These are phyloP conservation scores for Oligia latruncula DNA, from an alignment of 2,888 invertebrate genomes.

Conservation along the genomic window DNA sequence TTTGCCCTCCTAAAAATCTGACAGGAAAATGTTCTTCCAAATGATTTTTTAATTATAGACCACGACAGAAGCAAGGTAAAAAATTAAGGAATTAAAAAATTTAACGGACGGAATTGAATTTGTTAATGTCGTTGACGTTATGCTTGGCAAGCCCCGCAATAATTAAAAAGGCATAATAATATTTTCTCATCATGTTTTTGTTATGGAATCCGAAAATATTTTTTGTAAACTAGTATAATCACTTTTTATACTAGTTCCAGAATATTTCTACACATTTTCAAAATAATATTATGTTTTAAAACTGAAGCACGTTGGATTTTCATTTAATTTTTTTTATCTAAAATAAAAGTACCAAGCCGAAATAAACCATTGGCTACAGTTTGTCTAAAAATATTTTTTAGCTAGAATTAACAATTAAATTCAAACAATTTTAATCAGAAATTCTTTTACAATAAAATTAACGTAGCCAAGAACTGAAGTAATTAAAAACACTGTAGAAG, in stretches of 20 bases:
- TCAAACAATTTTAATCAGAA: not conserved
- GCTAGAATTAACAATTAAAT: not conserved
- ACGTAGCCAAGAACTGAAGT: not conserved
- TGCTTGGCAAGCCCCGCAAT: conserved; percentile 7
- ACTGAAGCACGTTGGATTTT: not conserved
- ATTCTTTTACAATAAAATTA: not conserved
- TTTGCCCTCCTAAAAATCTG: conserved; percentile 20
- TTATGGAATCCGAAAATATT: not conserved
- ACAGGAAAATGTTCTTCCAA: conserved; percentile 13
- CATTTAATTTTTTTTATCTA: not conserved
- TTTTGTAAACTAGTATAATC: not conserved
- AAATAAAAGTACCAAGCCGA: not conserved
- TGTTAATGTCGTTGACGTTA: conserved; percentile 28
- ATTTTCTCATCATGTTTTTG: not conserved
- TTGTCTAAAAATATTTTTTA: not conserved
- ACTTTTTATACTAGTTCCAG: too few relatives aligned
- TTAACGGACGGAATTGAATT: conserved; percentile 42
- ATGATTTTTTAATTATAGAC: conserved; percentile 24
- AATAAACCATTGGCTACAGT: not conserved
- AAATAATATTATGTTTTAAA: not conserved
- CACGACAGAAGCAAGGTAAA: conserved; percentile 22
- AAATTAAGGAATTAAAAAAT: conserved; percentile 51
- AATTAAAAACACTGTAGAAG: not conserved
- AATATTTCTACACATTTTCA: not conserved
- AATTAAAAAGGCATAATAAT: conserved; percentile 9